phyloP scores from a whole-genome alignment of 2,113 vertebrate genomes.

The Abramis brama region DNA sequence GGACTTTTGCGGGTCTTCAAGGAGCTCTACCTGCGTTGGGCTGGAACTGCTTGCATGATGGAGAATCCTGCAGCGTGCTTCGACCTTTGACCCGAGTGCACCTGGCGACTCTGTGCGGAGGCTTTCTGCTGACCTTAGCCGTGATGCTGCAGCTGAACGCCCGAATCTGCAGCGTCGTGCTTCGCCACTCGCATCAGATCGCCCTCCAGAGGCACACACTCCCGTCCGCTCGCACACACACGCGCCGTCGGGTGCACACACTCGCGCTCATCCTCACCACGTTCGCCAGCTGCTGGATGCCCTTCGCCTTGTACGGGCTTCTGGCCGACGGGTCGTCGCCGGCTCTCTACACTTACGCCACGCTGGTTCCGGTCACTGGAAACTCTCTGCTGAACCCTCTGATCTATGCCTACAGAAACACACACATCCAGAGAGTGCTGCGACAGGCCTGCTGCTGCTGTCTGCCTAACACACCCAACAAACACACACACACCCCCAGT shows the following conservation, averaged over 20 bases:
- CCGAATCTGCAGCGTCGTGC: constrained; percentile 87
- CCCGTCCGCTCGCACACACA: constrained; percentile 81
- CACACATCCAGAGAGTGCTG: constrained; percentile 90
- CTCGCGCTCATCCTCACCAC: constrained; percentile 86
- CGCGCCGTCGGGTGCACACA: constrained; percentile 81
- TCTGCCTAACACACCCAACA: constrained; percentile 69
- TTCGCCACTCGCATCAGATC: constrained; percentile 92
- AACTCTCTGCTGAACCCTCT: constrained; percentile 92
- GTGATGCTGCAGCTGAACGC: constrained; percentile 88
- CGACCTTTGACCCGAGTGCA: constrained; percentile 85
- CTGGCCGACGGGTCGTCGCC: constrained; percentile 84
- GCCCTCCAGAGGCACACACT: constrained; percentile 91
- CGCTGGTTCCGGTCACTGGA: constrained; percentile 88
- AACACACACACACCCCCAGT: constrained; percentile 84
- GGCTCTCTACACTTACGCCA: constrained; percentile 84
- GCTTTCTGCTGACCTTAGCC: constrained; percentile 84
- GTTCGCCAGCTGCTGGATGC: constrained; percentile 92
- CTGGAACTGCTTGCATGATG: constrained; percentile 88
- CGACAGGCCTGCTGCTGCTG: constrained; percentile 85
- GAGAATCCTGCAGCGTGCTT: constrained; percentile 80
- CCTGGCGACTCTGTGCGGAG: constrained; percentile 83
- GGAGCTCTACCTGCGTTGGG: constrained; percentile 87
- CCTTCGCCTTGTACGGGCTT: constrained; percentile 89
- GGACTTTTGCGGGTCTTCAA: constrained; percentile 80
- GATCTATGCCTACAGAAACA: constrained; percentile 93